Base-by-base conservation (phyloP, 2,113 vertebrate genomes). In the Trochalopteron elliotii region DNA sequence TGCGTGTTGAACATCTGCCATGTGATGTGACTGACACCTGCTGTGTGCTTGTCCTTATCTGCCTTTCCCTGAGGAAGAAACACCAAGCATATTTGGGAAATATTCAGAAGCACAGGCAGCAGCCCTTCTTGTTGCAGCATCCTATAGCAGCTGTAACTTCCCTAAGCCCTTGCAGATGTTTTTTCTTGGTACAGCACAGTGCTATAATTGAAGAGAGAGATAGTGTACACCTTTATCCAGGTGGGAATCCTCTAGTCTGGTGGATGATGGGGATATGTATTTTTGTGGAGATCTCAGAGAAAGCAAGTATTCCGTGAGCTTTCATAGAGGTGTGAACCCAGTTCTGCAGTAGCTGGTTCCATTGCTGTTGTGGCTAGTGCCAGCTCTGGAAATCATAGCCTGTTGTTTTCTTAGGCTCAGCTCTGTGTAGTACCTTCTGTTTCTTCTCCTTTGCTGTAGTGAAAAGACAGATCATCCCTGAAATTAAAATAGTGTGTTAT, bases 81-180 rank as follows among this genome's bases (percentile, higher is more conserved):
- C 49, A 61, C 9, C 24, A 53, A 67, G 33, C 16, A 89, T 3
- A 4, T 40, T n/a, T 65, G 82, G 50, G 19, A 49, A 56, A n/a
- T 49, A 23, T 10, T 56, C 1, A 28, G 28, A 28, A 61, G 52
- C 0, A 1, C 11, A 24, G 7, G 3, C 11, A 37, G 55, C 50
- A 39, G 21, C n/a, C 20, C 55, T 63, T 65, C 23, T 16, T 52
- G 4, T 13, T 50, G 45, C 40, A 57, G 67, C 15, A 50, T 52
- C 17, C 37, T 40, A 5, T 20, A 20, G 28, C 22, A 56, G 61
- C 47, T 83, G n/a, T n/a, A n/a, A n/a, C 28, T 55, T 69, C 8
- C 15, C 4, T 6, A 40, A 74, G 10, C 20, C 39, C 31, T 44
- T 12, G 3, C 14, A 64, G 44, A 19, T 69, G 7, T n/a, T 78